Base-by-base conservation (phyloP, 2,797 vertebrate genomes). In the Triplophysa yarkandensis region DNA sequence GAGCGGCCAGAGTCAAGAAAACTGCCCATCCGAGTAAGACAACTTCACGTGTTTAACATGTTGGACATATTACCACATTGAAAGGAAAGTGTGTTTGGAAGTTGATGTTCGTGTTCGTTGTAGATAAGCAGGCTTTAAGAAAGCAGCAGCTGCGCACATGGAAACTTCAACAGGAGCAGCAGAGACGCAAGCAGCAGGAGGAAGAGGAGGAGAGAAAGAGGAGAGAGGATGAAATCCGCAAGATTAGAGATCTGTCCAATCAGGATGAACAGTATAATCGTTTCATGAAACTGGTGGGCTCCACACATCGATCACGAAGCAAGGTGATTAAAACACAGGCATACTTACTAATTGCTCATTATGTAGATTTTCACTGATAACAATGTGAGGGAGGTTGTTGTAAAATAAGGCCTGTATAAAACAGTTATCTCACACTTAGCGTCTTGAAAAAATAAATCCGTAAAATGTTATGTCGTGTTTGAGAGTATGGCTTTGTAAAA, bases 221-320 rank as follows among this genome's bases (percentile, higher is more conserved):
- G 79, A 90, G 97, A 23, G 97, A 98, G 86, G 97, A 98, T 5
- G 97, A 99, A 86, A 99, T 99, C 72, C 90, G 97, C 27, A 92
- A 93, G 74, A 98, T 98, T 81, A 86, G 97, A 0, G 96, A 99
- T 76, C 93, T 99, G 27, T 98, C 96, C 83, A 98, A 98, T 86
- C 96, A 98, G 86, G 97, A 98, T 76, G 97, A 99, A 76, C 97
- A 99, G 76, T 99, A 98, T 82, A 98, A 98, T 89, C 93, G 97
- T 63, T 99, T 99, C 84, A 99, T 99, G 97, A 98, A 98, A 81
- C 90, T 99, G 80, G 94, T 99, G 81, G 96, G 96, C 5, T 95
- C 93, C 23, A 95, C 92, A 81, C 92, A 88, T n/a, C 86, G 88
- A 82, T 87, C 91, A 0, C 92, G 91, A 83, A 93, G 92, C 85